Conservation (phyloP, 2,888 invertebrate genomes). For the Timandra comae region DNA sequence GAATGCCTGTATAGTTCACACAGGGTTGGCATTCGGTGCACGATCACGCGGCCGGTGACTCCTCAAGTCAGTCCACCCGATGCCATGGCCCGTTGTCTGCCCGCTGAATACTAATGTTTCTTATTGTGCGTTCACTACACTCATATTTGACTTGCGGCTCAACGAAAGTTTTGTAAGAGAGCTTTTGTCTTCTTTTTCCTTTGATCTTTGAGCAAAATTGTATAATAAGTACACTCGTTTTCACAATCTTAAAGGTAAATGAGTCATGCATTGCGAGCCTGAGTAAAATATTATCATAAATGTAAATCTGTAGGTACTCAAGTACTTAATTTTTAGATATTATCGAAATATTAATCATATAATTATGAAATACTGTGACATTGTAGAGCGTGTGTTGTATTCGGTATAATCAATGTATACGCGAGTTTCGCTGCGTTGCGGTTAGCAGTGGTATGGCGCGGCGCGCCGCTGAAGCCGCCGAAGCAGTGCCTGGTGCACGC, state of each 20-base stretch:
- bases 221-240: no score
- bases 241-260: no score
- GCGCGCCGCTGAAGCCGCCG: slow-evolving; percentile 22
- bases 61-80: slow-evolving; percentile 59
- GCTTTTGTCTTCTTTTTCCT: slow-evolving; percentile 48
- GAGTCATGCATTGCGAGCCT: no score
- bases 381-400: no score
- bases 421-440: slow-evolving; percentile 27
- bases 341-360: no score
- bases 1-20: slow-evolving; percentile 47
- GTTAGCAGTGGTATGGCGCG: slow-evolving; percentile 50
- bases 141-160: slow-evolving; percentile 38
- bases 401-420: no score
- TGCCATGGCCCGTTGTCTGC: slow-evolving; percentile 47
- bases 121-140: slow-evolving; percentile 46
- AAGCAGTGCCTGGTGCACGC: slow-evolving; percentile 67
- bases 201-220: no score
- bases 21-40: slow-evolving; percentile 59
- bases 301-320: no score
- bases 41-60: slow-evolving; percentile 66
- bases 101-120: slow-evolving; percentile 63
- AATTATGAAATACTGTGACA: no score
- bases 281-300: no score
- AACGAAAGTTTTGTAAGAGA: slow-evolving; percentile 63
- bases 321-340: no score